Evolutionary conservation across 2,888 invertebrate genomes (phyloP), one percentile per base, ranked within the genome.

Genomic region (Cotesia congregata): DNA sequence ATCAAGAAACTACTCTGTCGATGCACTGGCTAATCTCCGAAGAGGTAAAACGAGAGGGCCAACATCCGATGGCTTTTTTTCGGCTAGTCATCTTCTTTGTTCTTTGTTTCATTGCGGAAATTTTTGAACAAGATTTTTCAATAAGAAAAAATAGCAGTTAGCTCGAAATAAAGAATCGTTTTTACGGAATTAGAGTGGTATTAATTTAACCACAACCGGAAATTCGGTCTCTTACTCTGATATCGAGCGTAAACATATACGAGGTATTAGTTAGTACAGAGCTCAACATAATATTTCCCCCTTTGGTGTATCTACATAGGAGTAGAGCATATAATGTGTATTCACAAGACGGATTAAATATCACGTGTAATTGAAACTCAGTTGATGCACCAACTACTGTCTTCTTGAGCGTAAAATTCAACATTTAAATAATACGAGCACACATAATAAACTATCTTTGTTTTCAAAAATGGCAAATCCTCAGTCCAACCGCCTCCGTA

Each of bases 61-160:
- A 81, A 82, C 72, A 81, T n/a, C 78, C 80, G 80, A 79, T 80
- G 82, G 85, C 85, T 85, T 83, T 82, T 83, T 86, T 86, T 84
- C 83, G 83, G 83, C 85, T 83, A 81, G 78, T 70, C 73, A 67
- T 75, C 77, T 72, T 72, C 7, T 41, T 72, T 30, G 30, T 30
- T 74, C 67, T 62, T 71, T 72, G 60, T 15, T 64, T 41, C 20
- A 69, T 40, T 30, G 39, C 60, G 7, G 17, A 64, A 38, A 70
- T 64, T 17, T 59, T n/a, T 50, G 30, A 7, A 7, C 6, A 30
- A 30, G 0, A 30, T 30, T 30, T 2, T 0, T 0, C 3, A 3
- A 30, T 30, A 30, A 30, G 30, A 30, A 30, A 30, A 0, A 3
- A 30, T 30, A 50, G 59, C 7, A n/a, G 62, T 64, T 67, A 30